Evolutionary conservation across 1,140 invertebrate genomes (phyloP).

Genomic region (Brachionus rubens): DNA sequence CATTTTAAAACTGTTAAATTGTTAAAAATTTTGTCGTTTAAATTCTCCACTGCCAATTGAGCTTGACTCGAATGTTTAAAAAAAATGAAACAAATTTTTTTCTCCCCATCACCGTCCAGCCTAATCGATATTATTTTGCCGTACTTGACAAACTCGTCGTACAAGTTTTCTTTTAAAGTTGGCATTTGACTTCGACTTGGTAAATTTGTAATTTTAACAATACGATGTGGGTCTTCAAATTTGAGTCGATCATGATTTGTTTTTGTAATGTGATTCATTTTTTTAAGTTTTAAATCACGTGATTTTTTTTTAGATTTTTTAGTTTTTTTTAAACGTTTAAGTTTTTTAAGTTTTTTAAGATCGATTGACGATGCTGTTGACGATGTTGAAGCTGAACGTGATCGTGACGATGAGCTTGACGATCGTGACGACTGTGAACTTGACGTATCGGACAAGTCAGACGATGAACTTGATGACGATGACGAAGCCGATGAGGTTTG

Average conservation of each 20-base stretch:
- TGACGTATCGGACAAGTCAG: not conserved
- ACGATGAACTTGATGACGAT: not conserved
- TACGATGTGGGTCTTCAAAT: constrained; percentile 25
- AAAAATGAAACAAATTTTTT: constrained; percentile 80
- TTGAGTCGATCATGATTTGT: constrained; percentile 14
- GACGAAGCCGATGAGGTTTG: not conserved
- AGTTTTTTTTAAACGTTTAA: not conserved
- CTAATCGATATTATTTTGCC: constrained; percentile 93
- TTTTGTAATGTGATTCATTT: not conserved
- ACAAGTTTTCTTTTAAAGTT: constrained; percentile 90
- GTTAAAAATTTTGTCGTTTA: constrained; percentile 10
- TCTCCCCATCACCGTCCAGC: constrained; percentile 74
- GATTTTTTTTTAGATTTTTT: constrained; percentile 24
- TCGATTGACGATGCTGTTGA: not conserved
- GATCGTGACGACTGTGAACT: not conserved
- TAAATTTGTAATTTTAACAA: constrained; percentile 28
- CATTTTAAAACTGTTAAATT: constrained; percentile 2
- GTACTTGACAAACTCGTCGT: constrained; percentile 97
- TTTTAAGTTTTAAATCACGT: not conserved
- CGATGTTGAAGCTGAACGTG: not conserved
- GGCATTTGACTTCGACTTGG: constrained; percentile 66
- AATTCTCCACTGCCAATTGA: constrained; percentile 2
- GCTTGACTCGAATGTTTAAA: constrained; percentile 74
- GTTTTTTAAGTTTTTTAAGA: not conserved
- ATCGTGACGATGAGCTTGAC: not conserved